Evolutionary conservation across 2,797 vertebrate genomes (phyloP).

Genomic region (Pseudochromis fuscus): DNA sequence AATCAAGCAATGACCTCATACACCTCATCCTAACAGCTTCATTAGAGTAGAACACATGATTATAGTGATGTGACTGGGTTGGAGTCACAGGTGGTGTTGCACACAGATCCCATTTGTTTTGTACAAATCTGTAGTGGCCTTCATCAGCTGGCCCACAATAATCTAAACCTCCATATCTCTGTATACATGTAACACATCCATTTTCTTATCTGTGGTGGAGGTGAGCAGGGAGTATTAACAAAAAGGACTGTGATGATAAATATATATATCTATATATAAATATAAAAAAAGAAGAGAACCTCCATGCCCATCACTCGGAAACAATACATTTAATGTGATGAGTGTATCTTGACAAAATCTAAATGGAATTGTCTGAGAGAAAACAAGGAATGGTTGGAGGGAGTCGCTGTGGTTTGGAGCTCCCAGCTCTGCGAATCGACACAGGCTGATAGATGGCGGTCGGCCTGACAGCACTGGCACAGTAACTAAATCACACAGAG

Average conservation of each 20-base stretch:
- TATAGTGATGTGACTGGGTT: background rate
- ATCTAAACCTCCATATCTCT: slow-evolving; percentile 44
- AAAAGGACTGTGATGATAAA: slow-evolving; percentile 42
- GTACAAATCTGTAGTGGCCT: slow-evolving; percentile 4
- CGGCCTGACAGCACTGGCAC: slow-evolving; percentile 63
- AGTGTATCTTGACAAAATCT: slow-evolving; percentile 88
- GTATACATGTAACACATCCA: slow-evolving; percentile 41
- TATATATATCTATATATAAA: slow-evolving; percentile 8
- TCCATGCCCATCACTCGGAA: slow-evolving; percentile 65
- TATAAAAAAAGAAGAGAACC: slow-evolving; percentile 38
- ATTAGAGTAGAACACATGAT: slow-evolving; percentile 6
- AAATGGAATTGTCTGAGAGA: slow-evolving; percentile 84
- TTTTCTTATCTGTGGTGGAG: slow-evolving; percentile 59
- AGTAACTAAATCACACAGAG: slow-evolving; percentile 76
- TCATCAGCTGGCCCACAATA: slow-evolving; percentile 33
- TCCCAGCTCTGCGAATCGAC: slow-evolving; percentile 58
- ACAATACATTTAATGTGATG: slow-evolving; percentile 79
- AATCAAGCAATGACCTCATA: slow-evolving; percentile 5
- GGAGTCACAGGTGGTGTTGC: slow-evolving; percentile 25
- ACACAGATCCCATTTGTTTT: background rate
- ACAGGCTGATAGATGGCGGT: slow-evolving; percentile 73
- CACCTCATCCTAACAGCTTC: background rate
- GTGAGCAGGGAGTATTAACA: slow-evolving; percentile 49
- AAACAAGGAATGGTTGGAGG: slow-evolving; percentile 71
- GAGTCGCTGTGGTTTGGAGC: slow-evolving; percentile 59